Percentiles rank a stretch among this genome's conserved stretches.
These are phyloP conservation scores for Lycodopsis pacificus DNA, from an alignment of 2,797 vertebrate species.

Conservation along the genomic window DNA sequence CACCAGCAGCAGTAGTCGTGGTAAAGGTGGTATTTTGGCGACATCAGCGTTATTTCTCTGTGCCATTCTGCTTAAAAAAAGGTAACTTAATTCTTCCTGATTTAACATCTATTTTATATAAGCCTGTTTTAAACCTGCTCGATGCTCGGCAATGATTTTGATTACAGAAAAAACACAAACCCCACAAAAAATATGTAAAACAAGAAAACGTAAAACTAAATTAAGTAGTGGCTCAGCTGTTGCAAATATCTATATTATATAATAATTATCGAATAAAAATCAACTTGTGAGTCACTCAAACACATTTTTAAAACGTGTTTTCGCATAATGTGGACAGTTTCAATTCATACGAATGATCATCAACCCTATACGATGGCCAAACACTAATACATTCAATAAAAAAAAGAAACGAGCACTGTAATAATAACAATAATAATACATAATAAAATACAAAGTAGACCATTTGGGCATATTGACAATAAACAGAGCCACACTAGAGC, in stretches of 20 bases:
- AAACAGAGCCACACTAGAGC: conserved; percentile 21
- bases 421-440: neutral
- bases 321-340: neutral
- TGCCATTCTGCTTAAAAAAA: neutral
- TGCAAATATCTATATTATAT: no score
- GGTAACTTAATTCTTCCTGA: neutral
- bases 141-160: neutral
- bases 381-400: neutral
- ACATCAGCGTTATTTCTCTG: neutral
- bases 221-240: neutral
- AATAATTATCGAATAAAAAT: neutral
- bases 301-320: neutral
- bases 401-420: neutral
- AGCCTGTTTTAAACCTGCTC: neutral
- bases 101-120: neutral
- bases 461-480: conserved; percentile 40
- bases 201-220: fast-evolving
- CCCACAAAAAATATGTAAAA: neutral
- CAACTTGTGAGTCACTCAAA: neutral
- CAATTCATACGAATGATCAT: neutral
- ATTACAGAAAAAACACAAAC: neutral
- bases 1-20: neutral
- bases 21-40: neutral
- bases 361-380: neutral
- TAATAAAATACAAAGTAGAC: neutral